Evolutionary conservation across 2,113 vertebrate genomes (phyloP).

Genomic region (Rhadina sibilatrix): DNA sequence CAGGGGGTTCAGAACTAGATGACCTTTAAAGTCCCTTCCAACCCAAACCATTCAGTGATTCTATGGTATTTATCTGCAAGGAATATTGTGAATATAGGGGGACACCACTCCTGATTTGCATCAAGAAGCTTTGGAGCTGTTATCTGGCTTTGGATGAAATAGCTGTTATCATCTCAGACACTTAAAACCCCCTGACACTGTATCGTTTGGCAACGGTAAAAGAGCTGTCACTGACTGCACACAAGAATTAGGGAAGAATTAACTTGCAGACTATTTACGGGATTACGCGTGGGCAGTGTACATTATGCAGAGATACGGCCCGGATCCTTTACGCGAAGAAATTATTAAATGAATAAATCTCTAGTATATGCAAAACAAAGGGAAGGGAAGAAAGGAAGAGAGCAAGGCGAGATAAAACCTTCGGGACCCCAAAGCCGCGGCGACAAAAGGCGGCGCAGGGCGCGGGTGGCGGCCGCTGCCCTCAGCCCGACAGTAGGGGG

Average conservation of each 20-base stretch:
- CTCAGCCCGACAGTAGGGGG: conserved; percentile 81
- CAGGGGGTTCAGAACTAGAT: neutral
- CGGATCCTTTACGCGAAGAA: neutral
- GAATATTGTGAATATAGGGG: neutral
- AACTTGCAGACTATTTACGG: neutral
- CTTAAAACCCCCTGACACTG: neutral
- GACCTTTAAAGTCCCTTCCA: neutral
- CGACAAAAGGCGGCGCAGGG: neutral
- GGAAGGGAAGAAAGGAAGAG: neutral
- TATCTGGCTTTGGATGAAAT: neutral
- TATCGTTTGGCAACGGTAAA: fast-evolving
- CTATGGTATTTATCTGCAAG: conserved; percentile 4
- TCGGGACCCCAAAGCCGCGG: neutral
- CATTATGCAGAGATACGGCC: neutral
- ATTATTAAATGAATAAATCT: neutral
- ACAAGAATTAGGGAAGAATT: neutral
- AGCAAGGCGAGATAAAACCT: neutral
- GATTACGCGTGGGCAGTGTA: fast-evolving
- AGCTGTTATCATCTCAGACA: neutral
- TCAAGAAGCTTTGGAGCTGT: neutral
- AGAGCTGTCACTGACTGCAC: neutral
- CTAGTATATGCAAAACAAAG: neutral
- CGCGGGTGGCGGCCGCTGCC: neutral
- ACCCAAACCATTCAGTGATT: neutral
- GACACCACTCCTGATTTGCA: neutral